Conservation (phyloP, 1,140 invertebrate genomes). For the Heliothis subflexa region DNA sequence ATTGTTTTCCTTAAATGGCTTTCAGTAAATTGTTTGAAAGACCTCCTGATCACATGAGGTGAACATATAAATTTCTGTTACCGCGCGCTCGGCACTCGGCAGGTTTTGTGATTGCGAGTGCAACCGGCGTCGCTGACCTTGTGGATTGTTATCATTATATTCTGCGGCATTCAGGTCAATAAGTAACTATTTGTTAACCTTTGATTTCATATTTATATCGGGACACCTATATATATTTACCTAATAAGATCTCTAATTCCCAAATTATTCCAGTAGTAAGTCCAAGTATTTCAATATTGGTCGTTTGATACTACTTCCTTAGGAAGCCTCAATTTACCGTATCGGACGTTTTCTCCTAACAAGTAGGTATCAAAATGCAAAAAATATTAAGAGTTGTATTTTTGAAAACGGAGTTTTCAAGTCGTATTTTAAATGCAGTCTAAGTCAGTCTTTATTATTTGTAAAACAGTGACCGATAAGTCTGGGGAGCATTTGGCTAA, state of each 20-base stretch:
- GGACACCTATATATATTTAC: too few relatives aligned
- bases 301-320: too few relatives aligned
- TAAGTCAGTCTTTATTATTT: too few relatives aligned
- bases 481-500: too few relatives aligned
- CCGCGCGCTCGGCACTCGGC: not conserved
- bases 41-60: not conserved
- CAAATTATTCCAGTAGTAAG: not conserved
- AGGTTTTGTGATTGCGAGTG: not conserved
- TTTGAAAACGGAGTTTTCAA: too few relatives aligned
- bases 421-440: too few relatives aligned
- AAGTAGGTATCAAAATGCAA: too few relatives aligned
- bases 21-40: not conserved
- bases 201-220: conserved; percentile 1
- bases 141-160: not conserved
- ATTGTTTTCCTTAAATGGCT: not conserved
- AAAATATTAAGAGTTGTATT: too few relatives aligned
- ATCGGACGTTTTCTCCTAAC: too few relatives aligned
- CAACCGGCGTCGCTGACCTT: not conserved
- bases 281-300: too few relatives aligned
- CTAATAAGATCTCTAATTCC: not conserved
- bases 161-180: not conserved
- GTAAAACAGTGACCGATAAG: too few relatives aligned
- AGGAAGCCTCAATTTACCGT: too few relatives aligned
- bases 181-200: conserved; percentile 3
- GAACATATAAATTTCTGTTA: not conserved